Evolutionary conservation across 2,888 invertebrate species (phyloP).

Genomic region (Orthosia cruda): DNA sequence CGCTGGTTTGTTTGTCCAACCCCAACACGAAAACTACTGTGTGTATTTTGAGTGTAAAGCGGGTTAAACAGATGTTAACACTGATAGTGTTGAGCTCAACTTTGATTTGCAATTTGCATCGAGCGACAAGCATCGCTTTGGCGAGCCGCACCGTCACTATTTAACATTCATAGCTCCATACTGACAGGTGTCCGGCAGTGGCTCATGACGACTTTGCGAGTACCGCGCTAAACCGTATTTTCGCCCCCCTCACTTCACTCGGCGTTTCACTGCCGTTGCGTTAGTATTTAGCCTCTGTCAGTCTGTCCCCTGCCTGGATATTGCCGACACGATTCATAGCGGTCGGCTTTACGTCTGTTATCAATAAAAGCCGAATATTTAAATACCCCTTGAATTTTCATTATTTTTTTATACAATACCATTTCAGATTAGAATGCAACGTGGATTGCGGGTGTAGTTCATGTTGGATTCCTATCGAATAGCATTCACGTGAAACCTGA

Average conservation of each 20-base stretch:
- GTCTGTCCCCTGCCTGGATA: neutral
- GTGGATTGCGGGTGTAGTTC: conserved; percentile 22
- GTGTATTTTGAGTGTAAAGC: conserved; percentile 21
- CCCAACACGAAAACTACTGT: conserved; percentile 2
- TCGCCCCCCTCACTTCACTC: neutral
- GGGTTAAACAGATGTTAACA: conserved; percentile 9
- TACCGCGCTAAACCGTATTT: conserved; percentile 1
- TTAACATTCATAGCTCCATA: conserved; percentile 6
- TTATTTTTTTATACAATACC: neutral
- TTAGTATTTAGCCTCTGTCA: conserved; percentile 5
- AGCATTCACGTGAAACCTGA: conserved; percentile 1
- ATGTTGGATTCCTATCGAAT: conserved; percentile 31
- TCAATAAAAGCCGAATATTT: conserved; percentile 6
- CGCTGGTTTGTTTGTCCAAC: conserved; percentile 15
- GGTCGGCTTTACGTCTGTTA: neutral
- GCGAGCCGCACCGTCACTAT: neutral
- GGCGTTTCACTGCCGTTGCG: conserved; percentile 11
- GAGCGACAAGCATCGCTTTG: neutral
- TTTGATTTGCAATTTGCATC: neutral
- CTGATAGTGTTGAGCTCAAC: neutral
- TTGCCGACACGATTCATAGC: neutral
- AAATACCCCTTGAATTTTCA: neutral
- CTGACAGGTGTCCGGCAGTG: conserved; percentile 13
- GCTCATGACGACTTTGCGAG: neutral
- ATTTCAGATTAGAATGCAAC: conserved; percentile 25